Evolutionary conservation across 1,140 invertebrate genomes (phyloP).

Genomic region (Saccostrea glomerata): DNA sequence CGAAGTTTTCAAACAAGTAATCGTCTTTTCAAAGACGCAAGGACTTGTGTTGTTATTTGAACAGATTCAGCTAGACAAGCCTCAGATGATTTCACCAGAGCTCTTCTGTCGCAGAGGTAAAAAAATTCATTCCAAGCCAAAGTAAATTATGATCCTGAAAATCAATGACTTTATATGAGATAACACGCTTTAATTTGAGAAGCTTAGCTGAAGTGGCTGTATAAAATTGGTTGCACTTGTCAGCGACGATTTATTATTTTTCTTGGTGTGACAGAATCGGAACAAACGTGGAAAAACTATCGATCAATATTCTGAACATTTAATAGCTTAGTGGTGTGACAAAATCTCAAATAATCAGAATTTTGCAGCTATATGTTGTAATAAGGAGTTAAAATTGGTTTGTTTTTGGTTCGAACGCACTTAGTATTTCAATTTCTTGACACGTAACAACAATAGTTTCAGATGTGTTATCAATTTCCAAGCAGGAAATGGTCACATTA

Average conservation of each 20-base stretch:
- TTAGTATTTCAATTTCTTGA: too few species aligned
- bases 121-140: conserved; percentile 10
- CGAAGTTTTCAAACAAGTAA: conserved; percentile 29
- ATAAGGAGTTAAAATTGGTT: too few species aligned
- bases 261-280: conserved; percentile 26
- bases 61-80: neutral
- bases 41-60: conserved; percentile 3
- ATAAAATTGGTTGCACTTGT: conserved; percentile 27
- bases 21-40: neutral
- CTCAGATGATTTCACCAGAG: neutral
- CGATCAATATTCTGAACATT: neutral
- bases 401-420: too few species aligned
- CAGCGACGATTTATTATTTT: neutral
- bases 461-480: too few species aligned
- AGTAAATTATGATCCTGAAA: conserved; percentile 28
- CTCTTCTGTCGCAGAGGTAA: conserved; percentile 8
- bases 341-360: too few species aligned
- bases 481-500: too few species aligned
- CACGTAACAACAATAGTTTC: too few species aligned
- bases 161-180: conserved; percentile 28
- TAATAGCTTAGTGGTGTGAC: too few species aligned
- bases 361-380: too few species aligned
- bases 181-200: conserved; percentile 23
- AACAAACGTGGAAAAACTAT: neutral
- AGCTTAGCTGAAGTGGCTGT: conserved; percentile 21